Conservation (phyloP, 2,113 vertebrate species). For the Brachypodius melanocephalos region DNA sequence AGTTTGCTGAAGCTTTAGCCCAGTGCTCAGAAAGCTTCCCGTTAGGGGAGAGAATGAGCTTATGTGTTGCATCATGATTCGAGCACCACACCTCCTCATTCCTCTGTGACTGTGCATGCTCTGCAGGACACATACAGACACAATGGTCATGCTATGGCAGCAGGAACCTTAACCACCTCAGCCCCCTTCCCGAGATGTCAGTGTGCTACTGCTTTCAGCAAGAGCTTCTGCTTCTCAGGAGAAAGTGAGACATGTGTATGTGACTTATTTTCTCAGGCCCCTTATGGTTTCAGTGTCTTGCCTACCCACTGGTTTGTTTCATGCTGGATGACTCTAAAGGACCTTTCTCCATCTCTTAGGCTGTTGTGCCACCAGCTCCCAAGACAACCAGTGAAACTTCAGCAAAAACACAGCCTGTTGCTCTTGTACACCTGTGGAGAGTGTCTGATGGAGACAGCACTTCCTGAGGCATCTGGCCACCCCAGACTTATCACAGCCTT, state of each 20-base stretch:
- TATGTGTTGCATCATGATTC: background rate
- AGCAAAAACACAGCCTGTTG: background rate
- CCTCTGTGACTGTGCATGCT: accelerated
- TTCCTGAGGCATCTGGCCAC: background rate
- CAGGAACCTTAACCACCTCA: background rate
- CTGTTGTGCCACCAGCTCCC: background rate
- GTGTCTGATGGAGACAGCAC: background rate
- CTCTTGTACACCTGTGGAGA: background rate
- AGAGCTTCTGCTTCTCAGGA: background rate
- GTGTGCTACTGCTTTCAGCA: background rate
- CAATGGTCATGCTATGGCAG: accelerated
- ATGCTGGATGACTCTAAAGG: background rate
- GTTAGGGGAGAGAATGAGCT: background rate
- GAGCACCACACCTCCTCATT: background rate
- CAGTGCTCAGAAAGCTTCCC: conserved; percentile 9
- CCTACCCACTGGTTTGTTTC: background rate
- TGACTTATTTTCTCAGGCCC: background rate
- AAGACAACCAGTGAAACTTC: accelerated
- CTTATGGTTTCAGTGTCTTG: background rate
- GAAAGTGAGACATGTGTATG: background rate
- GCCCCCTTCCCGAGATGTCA: background rate
- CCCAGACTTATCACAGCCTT: background rate
- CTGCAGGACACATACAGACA: background rate
- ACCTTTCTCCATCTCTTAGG: background rate
- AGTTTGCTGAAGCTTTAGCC: background rate